Conservation (phyloP, 2,888 invertebrate species). For the Platycheirus albimanus region DNA sequence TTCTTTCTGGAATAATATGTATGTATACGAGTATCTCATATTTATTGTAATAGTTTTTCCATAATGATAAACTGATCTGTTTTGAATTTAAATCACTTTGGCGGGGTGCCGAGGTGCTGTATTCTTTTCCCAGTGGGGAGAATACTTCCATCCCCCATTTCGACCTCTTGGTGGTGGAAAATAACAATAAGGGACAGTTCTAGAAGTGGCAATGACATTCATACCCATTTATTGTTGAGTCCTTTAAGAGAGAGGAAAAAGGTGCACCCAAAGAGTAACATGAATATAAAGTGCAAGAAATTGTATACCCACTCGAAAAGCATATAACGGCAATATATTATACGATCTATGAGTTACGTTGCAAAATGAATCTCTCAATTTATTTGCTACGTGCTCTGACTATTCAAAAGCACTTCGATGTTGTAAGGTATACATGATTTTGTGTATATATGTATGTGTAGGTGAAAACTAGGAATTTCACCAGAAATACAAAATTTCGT, state of each 20-base stretch:
- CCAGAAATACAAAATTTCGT: not conserved
- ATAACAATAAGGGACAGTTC: slow-evolving; percentile 37
- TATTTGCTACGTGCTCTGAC: slow-evolving; percentile 71
- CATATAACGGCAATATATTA: slow-evolving; percentile 28
- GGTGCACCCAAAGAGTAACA: slow-evolving; percentile 40
- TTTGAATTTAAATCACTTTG: slow-evolving; percentile 72
- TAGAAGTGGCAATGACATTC: slow-evolving; percentile 57
- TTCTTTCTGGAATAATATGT: slow-evolving; percentile 35
- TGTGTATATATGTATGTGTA: not conserved
- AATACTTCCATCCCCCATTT: too few relatives aligned
- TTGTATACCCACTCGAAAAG: slow-evolving; percentile 21
- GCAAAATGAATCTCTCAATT: slow-evolving; percentile 73
- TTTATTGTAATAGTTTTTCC: slow-evolving; percentile 66
- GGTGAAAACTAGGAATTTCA: not conserved
- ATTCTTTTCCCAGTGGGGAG: not conserved
- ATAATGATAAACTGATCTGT: slow-evolving; percentile 71
- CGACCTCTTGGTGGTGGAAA: not conserved
- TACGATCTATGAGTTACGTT: slow-evolving; percentile 70
- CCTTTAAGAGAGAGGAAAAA: too few relatives aligned
- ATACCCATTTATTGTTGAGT: slow-evolving; percentile 60
- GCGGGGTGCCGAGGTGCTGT: slow-evolving; percentile 1
- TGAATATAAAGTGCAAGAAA: slow-evolving; percentile 70
- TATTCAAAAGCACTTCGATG: slow-evolving; percentile 27
- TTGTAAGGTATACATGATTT: not conserved
- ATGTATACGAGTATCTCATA: slow-evolving; percentile 52